Base-by-base conservation (phyloP, 2,888 invertebrate species). In the Polymixis flavicincta region DNA sequence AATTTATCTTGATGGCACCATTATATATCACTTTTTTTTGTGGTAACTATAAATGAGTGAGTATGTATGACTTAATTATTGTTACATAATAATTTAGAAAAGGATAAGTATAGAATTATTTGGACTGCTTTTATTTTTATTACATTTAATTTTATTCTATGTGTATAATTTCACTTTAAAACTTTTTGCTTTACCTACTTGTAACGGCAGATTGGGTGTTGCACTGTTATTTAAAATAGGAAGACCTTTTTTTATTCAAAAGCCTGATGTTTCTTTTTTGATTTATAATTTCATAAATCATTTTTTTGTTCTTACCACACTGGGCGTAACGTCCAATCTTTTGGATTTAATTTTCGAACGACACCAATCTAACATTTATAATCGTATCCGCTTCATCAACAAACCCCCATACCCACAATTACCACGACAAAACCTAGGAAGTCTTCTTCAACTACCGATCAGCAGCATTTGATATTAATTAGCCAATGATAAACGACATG, bases 401-500 rank as follows among this genome's bases (percentile, higher is more conserved):
- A 32, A 60, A 25, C 25, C 17, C 19, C 3, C 19, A 65, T 8
- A 45, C 25, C 45, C 52, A 42, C 17, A 55, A 78, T 71, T 48
- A 63, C 32, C n/a, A 22, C 59, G 2, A 59, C 59, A 70, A 68
- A 70, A 67, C 22, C 55, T 25, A 55, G 59, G 67, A 71, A 71
- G 67, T 48, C 83, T 52, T 55, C 55, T n/a, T 22, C 6, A 52
- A n/a, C 42, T 22, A 67, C n/a, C 50, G 13, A 65, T 78, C 64
- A 50, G 1, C 28, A 50, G 25, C 65, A 50, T 80, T 79, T 69
- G 75, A 52, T 83, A 76, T 73, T 84, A 86, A 89, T 87, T 83
- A 86, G 66, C 78, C 77, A 67, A 79, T 78, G 78, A 78, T 85
- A 85, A 89, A 85, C 69, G 68, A 88, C 81, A 76, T 84, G 84